These are phyloP conservation scores for Nemoura dubitans DNA, from an alignment of 2,888 invertebrate species.

Conservation along the genomic window DNA sequence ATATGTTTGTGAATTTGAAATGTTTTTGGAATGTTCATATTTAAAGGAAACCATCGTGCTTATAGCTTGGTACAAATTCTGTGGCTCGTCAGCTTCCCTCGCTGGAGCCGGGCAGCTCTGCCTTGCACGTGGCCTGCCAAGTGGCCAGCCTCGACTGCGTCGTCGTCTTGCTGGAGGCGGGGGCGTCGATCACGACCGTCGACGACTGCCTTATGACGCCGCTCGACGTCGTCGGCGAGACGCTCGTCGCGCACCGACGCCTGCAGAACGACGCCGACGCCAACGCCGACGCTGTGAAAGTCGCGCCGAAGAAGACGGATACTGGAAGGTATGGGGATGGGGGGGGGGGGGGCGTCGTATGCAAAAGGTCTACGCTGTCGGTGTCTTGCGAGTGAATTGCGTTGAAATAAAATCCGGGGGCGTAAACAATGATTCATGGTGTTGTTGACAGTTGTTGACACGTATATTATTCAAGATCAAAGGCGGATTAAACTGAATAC, in stretches of 20 bases:
- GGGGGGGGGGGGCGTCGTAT: too few relatives aligned
- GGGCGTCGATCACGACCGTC: conserved; percentile 62
- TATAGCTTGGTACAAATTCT: too few relatives aligned
- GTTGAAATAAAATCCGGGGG: too few relatives aligned
- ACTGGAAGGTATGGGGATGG: not conserved
- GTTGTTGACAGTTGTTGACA: too few relatives aligned
- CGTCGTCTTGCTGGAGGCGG: conserved; percentile 63
- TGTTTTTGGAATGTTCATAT: too few relatives aligned
- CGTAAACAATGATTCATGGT: too few relatives aligned
- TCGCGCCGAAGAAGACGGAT: not conserved
- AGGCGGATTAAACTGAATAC: too few relatives aligned
- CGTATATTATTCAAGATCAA: too few relatives aligned
- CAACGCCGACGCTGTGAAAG: conserved; percentile 56
- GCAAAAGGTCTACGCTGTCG: too few relatives aligned
- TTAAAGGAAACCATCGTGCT: too few relatives aligned
- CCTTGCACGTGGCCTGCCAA: conserved; percentile 68
- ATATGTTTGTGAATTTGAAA: too few relatives aligned
- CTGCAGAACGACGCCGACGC: conserved; percentile 58
- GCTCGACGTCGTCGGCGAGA: conserved; percentile 64
- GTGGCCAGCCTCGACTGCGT: conserved; percentile 64
- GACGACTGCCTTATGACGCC: conserved; percentile 63
- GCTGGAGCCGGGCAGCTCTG: conserved; percentile 66
- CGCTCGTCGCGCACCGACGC: conserved; percentile 52
- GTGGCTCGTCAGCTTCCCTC: conserved; percentile 60
- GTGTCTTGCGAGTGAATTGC: too few relatives aligned